Base-by-base conservation (phyloP, 2,797 vertebrate species). In the Manis pentadactyla region DNA sequence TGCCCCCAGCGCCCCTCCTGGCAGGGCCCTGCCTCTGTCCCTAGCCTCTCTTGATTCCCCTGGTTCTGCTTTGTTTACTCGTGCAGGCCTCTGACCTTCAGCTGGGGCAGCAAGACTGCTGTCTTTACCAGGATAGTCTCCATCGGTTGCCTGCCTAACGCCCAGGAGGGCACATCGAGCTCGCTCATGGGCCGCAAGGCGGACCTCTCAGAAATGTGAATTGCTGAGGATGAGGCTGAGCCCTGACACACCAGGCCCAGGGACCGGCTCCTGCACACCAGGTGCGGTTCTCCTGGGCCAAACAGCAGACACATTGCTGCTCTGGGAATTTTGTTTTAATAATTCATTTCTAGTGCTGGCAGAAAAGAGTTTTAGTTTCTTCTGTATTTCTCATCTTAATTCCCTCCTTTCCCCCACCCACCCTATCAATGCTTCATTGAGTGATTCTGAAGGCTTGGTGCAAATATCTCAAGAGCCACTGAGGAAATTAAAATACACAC, bases 341-440 rank as follows among this genome's bases (percentile, higher is more conserved):
- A 34, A 59, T 64, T 57, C 27, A 42, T 61, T 59, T 59, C 17
- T 11, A 27, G 69, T 2, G 12, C 34, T 39, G 14, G 37, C 55
- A 69, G 37, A 90, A 27, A 84, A 17, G 77, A 21, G 19, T 64
- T 84, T 37, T 34, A 46, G 46, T 39, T 12, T 25, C n/a, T n/a
- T 75, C 23, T 37, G 10, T 0, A 27, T 39, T 51, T 57, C 25
- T 75, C 51, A 46, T 46, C 46, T 46, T 79, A 14, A 18, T 46
- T 93, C 46, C 69, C 27, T 91, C 66, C 61, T 42, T 34, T 12
- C 27, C 46, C 11, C 1, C 34, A 29, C 10, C 1, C 14, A 1
- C 77, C 57, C 77, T 8, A 34, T 68, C 12, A 69, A 42, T 51
- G 87, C 59, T 95, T 96, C 94, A 93, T 74, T 66, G 88, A 68